Conservation (phyloP, 2,113 vertebrate genomes). For the Sapajus apella region DNA sequence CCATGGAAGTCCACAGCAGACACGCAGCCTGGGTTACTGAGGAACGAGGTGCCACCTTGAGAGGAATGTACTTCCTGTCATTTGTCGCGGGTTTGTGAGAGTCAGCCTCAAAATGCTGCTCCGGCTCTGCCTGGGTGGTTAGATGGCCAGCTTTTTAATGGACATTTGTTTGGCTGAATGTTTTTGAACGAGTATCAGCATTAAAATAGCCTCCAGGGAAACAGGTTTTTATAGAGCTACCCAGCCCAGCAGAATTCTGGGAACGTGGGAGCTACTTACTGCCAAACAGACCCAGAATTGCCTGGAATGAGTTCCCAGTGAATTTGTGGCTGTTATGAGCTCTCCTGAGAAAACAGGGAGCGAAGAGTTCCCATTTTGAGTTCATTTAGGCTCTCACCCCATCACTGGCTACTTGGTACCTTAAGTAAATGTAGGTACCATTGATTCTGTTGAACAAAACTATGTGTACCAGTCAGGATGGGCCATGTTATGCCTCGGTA, state of each 20-base stretch:
- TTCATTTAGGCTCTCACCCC: neutral
- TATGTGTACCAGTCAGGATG: neutral
- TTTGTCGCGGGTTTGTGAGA: conserved; percentile 12
- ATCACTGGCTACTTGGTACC: neutral
- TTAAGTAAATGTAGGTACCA: conserved; percentile 21
- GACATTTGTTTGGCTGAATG: conserved; percentile 58
- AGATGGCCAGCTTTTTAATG: conserved; percentile 59
- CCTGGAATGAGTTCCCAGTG: conserved; percentile 1
- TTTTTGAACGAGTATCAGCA: conserved; percentile 66
- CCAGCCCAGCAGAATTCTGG: conserved; percentile 54
- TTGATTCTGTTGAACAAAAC: conserved; percentile 31
- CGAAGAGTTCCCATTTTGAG: conserved; percentile 36
- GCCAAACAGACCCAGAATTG: conserved; percentile 28
- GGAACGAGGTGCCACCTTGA: neutral
- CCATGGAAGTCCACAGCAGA: conserved; percentile 26
- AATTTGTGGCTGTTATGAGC: neutral
- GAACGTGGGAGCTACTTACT: conserved; percentile 39
- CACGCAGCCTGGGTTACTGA: conserved; percentile 35
- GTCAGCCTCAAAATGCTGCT: conserved; percentile 16
- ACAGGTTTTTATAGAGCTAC: conserved; percentile 61
- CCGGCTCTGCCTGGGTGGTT: conserved; percentile 46
- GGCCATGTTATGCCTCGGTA: conserved; percentile 3
- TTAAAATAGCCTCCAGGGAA: conserved; percentile 58
- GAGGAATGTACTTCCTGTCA: conserved; percentile 55
- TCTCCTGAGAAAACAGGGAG: conserved; percentile 18